Base-by-base conservation (phyloP, 2,888 invertebrate species). In the Dorcus parallelipipedus region DNA sequence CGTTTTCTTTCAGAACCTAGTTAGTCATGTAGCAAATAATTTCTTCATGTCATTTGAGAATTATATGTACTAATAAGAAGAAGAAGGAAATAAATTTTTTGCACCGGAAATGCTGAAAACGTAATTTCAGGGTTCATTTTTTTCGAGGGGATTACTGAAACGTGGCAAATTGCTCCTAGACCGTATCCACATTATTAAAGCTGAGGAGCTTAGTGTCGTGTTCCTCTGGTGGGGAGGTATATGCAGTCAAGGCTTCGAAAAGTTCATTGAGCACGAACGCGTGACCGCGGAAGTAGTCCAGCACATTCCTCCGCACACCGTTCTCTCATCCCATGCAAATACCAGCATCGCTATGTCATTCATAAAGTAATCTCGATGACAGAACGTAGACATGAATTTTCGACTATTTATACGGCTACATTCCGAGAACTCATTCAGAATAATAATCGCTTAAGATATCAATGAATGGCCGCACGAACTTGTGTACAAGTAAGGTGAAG, bases 291-390 rank as follows among this genome's bases (percentile, higher is more conserved):
- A 55, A 56, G 59, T 56, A 52, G 59, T 59, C 48, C 59, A 52
- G 41, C 52, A 48, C 54, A 47, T 55, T 50, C 42, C 45, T 55
- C 39, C 42, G 51, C 47, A 47, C 47, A 38, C 52, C 42, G 54
- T 38, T 54, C 49, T 55, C 50, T 49, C 52, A 33, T 52, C 45
- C 49, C 49, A 56, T 61, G 61, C 61, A 58, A 61, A 61, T 61
- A 55, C 55, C 49, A 50, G 49, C 58, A 54, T 40, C 61, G 58
- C 58, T 51, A 51, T 58, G 61, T 61, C 61, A 61, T 61, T 61
- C 61, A 58, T 52, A 54, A 54, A 57, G 60, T 40, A 54, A 58
- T 49, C 56, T 47, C 23, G 52, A 47, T 48, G 52, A 49, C 52
- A 48, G 47, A 54, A 38, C 43, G 56, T 26, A 39, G 33, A 40